phyloP scores from a whole-genome alignment of 1,140 invertebrate species.

The Daktulosphaira vitifoliae region DNA sequence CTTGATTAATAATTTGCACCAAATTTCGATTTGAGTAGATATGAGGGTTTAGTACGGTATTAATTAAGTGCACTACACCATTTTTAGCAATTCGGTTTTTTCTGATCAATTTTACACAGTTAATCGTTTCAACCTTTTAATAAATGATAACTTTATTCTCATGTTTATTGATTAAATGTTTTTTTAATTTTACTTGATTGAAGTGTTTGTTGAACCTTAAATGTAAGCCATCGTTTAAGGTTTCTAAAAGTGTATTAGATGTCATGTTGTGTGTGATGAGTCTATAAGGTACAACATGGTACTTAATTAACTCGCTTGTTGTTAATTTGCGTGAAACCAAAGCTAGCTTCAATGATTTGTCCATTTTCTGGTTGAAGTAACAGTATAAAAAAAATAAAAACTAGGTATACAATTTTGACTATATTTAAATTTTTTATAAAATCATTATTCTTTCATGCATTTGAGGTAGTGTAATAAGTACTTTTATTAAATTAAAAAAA shows the following conservation, averaged over 20 bases:
- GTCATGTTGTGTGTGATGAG: slow-evolving; percentile 44
- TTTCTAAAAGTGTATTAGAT: slow-evolving; percentile 42
- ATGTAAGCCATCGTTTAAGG: slow-evolving; percentile 39
- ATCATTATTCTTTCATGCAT: no score
- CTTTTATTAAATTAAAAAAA: no score
- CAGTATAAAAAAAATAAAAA: no score
- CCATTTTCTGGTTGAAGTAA: slow-evolving; percentile 7
- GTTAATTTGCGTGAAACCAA: neutral
- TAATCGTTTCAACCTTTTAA: slow-evolving; percentile 48
- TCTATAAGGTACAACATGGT: slow-evolving; percentile 45
- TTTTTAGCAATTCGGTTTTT: slow-evolving; percentile 54
- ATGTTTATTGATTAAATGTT: no score
- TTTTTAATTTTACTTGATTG: neutral
- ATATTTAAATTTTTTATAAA: no score
- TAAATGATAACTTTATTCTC: no score
- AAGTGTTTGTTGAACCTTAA: slow-evolving; percentile 22
- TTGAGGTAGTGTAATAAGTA: no score
- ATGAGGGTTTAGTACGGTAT: slow-evolving; percentile 53
- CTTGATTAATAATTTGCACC: slow-evolving; percentile 40
- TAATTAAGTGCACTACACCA: slow-evolving; percentile 61
- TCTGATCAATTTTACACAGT: slow-evolving; percentile 47
- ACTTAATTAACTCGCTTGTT: slow-evolving; percentile 43
- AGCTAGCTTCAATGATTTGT: neutral
- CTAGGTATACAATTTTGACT: no score
- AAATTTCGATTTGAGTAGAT: slow-evolving; percentile 39